Conservation (phyloP, 2,797 vertebrate genomes). For the Hemitrygon akajei region DNA sequence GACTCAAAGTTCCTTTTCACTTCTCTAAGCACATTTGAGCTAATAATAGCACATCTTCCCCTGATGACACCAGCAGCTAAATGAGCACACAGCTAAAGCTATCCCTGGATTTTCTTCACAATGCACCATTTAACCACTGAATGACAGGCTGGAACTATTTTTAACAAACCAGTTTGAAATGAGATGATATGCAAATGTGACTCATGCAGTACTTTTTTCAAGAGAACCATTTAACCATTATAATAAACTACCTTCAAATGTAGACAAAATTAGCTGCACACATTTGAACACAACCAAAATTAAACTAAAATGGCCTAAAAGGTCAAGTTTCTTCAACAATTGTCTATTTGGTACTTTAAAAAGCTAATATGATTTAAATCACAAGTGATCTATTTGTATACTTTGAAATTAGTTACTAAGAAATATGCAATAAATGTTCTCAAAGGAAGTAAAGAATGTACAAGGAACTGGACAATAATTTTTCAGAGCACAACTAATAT, state of each 20-base stretch:
- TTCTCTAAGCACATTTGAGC: neutral
- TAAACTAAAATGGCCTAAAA: neutral
- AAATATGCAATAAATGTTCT: neutral
- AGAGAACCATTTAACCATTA: neutral
- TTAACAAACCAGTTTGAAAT: neutral
- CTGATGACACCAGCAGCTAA: neutral
- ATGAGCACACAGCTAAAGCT: neutral
- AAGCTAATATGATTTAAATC: neutral
- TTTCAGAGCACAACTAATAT: neutral
- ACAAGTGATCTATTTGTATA: neutral
- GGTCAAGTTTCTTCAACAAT: neutral
- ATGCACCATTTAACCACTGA: neutral
- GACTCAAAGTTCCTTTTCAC: neutral
- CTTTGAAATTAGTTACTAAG: neutral
- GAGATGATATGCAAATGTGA: neutral
- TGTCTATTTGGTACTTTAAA: neutral
- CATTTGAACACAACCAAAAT: neutral
- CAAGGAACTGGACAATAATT: neutral
- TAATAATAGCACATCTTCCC: neutral
- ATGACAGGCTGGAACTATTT: neutral
- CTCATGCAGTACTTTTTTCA: neutral
- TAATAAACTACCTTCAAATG: neutral
- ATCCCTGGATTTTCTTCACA: neutral
- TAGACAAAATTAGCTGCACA: neutral
- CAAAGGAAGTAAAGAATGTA: neutral